Evolutionary conservation across 2,797 vertebrate genomes (phyloP), one percentile per base, ranked within the genome.

Genomic region (Urocyon cinereoargenteus): DNA sequence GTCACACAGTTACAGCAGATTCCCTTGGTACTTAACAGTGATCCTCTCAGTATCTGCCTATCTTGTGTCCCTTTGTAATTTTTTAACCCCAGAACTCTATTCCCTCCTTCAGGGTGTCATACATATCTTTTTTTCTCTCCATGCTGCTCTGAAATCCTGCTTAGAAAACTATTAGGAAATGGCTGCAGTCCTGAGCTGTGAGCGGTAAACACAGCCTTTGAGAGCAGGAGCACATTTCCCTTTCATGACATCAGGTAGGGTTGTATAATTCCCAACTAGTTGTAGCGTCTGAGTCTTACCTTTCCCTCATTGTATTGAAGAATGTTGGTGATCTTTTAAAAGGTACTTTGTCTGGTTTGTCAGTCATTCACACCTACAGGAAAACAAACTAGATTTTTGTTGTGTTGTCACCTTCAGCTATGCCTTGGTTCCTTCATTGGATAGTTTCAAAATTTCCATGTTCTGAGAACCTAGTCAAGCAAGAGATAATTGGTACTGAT

Each of bases 131-230:
- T 96, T 96, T 93, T 95, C 96, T 97, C 98, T 98, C 97, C 97
- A 97, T 98, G 97, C 91, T 97, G 89, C 97, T 98, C 95, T 98
- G 97, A 98, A 97, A 97, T 97, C 91, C 95, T 98, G 97, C 97
- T 97, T 98, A 98, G 96, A 97, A 97, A 97, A 97, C 96, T 98
- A 79, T 97, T 97, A 98, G 98, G 94, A 97, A 97, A 96, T 98
- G 97, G 97, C 98, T 96, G 98, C 96, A 97, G 93, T 97, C 97
- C 96, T 94, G 96, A 98, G 96, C 98, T 97, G 94, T 98, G 96
- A 93, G 93, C 93, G 72, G 93, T 97, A 98, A 96, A 94, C 97
- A 97, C 98, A 97, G 97, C 97, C 97, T 98, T 95, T 98, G 98
- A 97, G 90, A 96, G 97, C 97, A 97, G 95, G 96, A 97, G 97